Evolutionary conservation across 2,888 invertebrate species (phyloP).

Genomic region (Volucella bombylans): DNA sequence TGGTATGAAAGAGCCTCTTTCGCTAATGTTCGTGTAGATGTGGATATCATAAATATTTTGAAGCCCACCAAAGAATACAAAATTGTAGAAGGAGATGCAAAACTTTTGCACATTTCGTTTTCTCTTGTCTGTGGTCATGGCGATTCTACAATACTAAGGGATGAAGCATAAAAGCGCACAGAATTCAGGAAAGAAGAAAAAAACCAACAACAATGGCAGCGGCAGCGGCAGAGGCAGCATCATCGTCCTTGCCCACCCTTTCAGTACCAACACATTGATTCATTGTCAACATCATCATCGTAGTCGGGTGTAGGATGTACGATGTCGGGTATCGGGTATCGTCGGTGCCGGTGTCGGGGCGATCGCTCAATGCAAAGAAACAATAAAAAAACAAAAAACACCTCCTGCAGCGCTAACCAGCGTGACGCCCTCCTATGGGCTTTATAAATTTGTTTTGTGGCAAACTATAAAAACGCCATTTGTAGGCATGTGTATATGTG

Average conservation of each 20-base stretch:
- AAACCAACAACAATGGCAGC: background rate
- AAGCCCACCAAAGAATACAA: constrained; percentile 19
- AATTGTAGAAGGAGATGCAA: constrained; percentile 50
- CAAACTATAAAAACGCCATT: constrained; percentile 30
- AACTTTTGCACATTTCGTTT: constrained; percentile 76
- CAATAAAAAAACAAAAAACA: constrained; percentile 7
- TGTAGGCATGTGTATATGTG: constrained; percentile 27
- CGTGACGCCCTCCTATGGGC: constrained; percentile 68
- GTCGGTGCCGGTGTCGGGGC: constrained; percentile 4
- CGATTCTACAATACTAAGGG: constrained; percentile 63
- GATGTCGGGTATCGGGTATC: too few relatives aligned
- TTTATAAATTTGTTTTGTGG: constrained; percentile 43
- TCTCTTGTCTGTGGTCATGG: constrained; percentile 79
- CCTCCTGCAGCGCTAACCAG: constrained; percentile 52
- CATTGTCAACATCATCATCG: constrained; percentile 62
- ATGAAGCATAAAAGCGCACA: constrained; percentile 23
- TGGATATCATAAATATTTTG: constrained; percentile 61
- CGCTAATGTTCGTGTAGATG: constrained; percentile 25
- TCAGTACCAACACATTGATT: constrained; percentile 49
- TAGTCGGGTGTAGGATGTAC: background rate
- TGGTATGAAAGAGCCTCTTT: constrained; percentile 20
- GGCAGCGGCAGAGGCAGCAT: background rate
- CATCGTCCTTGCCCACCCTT: constrained; percentile 72
- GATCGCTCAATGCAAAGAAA: constrained; percentile 19
- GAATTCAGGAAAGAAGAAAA: constrained; percentile 17